Base-by-base conservation (phyloP, 2,888 invertebrate species). In the Drosophila algonquin region DNA sequence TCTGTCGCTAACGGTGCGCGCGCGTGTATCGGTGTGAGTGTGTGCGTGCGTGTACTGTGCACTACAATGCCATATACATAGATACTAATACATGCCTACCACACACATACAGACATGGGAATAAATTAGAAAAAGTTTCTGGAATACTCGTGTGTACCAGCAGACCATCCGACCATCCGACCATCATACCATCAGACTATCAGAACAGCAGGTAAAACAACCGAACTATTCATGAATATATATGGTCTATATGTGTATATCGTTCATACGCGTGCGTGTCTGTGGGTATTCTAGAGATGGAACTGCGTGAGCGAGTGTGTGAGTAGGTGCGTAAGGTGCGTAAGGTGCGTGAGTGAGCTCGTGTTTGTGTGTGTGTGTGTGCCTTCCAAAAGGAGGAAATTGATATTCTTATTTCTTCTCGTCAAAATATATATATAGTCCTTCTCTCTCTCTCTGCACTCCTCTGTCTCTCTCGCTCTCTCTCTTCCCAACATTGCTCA, bases 401-500 rank as follows among this genome's bases (percentile, higher is more conserved):
- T 88, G 83, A 88, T 84, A 84, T 84, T 84, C 88, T 86, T 88
- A 82, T 84, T 84, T 86, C 76, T 76, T 69, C 86, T 86, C 81
- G 85, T 81, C 79, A 81, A 79, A 57, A 56, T 53, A 57, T 63
- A 53, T 62, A 57, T 45, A 30, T 27, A 24, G 24, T 5, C 24
- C 5, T 24, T 59, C 51, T 53, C 79, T 76, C 70, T 63, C 18
- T 44, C 60, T 57, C 46, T 24, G 5, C 24, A 24, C 24, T 58
- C 48, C 18, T 18, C 18, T 18, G 18, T 63, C 44, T 35, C 3
- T 21, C 21, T 21, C 21, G 3, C 21, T 21, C 21, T 21, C 21
- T 21, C 21, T 21, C 21, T 21, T 21, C 12, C 50, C 44, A 53
- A 6, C 64, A 30, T 47, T 21, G 14, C 30, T 50, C 30, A 40